Conservation (phyloP, 1,140 invertebrate species). For the Zaprionus gabonicus region DNA sequence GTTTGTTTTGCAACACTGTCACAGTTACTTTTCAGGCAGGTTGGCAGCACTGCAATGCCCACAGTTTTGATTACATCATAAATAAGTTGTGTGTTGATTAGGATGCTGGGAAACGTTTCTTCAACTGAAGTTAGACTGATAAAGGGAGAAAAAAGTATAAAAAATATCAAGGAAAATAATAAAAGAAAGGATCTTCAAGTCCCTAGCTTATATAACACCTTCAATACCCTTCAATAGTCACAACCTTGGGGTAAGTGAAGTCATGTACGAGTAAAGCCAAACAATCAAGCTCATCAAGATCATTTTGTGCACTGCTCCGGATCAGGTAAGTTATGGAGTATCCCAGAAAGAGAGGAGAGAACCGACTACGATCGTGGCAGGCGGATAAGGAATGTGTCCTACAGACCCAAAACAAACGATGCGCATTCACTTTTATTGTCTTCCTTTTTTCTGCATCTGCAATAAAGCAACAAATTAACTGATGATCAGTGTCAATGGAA, state of each 20-base stretch:
- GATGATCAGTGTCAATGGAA: constrained; percentile 84
- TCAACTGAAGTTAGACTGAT: neutral
- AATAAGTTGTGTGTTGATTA: neutral
- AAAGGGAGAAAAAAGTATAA: neutral
- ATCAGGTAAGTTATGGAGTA: neutral
- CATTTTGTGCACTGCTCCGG: neutral
- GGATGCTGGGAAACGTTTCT: neutral
- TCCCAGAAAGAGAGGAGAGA: neutral
- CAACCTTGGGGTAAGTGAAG: neutral
- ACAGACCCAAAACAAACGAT: constrained; percentile 79
- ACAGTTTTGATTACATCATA: neutral
- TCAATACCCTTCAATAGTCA: neutral
- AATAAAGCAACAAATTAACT: constrained; percentile 83
- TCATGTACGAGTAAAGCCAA: neutral
- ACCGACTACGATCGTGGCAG: constrained; percentile 29
- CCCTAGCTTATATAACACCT: neutral
- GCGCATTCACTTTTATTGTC: constrained; percentile 74
- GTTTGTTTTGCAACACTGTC: constrained; percentile 35
- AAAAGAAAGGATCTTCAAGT: neutral
- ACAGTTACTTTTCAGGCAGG: constrained; percentile 9
- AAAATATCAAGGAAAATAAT: neutral
- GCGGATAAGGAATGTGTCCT: constrained; percentile 78
- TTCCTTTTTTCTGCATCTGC: constrained; percentile 30
- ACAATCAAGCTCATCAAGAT: constrained; percentile 20
- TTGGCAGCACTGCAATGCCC: neutral